Evolutionary conservation across 2,113 vertebrate genomes (phyloP).

Genomic region (Morone saxatilis): DNA sequence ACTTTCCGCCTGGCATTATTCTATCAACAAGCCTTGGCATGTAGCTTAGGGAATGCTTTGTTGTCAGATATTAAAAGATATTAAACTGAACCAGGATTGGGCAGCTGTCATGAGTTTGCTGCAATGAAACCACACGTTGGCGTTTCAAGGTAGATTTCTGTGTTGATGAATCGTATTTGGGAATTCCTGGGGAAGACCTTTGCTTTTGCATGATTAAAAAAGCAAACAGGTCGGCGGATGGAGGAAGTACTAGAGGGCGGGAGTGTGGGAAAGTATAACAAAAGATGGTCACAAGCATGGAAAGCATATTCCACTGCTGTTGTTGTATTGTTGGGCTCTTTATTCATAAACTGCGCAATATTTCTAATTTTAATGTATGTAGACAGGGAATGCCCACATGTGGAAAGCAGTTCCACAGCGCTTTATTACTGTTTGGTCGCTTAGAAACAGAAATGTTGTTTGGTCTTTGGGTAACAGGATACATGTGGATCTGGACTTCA

Average conservation of each 20-base stretch:
- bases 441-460: neutral
- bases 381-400: slow-evolving; percentile 7
- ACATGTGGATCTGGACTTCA: neutral
- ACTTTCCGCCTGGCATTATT: neutral
- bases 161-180: neutral
- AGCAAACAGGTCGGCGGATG: neutral
- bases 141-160: neutral
- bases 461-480: neutral
- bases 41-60: too few species aligned
- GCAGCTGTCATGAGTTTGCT: neutral
- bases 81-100: neutral
- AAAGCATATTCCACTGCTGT: slow-evolving; percentile 7
- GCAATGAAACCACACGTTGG: neutral
- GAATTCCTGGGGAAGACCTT: neutral
- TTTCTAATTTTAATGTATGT: neutral
- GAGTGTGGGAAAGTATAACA: neutral
- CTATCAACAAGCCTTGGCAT: neutral
- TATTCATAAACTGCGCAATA: too few species aligned
- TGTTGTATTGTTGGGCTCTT: neutral
- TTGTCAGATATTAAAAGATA: neutral
- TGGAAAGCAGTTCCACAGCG: slow-evolving; percentile 6
- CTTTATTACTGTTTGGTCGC: slow-evolving; percentile 1
- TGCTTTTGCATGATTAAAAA: neutral
- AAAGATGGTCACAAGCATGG: neutral
- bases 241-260: neutral